Percentiles rank a stretch among this genome's conserved stretches.
phyloP scores from a whole-genome alignment of 2,113 vertebrate species.

The Oenanthe melanoleuca region DNA sequence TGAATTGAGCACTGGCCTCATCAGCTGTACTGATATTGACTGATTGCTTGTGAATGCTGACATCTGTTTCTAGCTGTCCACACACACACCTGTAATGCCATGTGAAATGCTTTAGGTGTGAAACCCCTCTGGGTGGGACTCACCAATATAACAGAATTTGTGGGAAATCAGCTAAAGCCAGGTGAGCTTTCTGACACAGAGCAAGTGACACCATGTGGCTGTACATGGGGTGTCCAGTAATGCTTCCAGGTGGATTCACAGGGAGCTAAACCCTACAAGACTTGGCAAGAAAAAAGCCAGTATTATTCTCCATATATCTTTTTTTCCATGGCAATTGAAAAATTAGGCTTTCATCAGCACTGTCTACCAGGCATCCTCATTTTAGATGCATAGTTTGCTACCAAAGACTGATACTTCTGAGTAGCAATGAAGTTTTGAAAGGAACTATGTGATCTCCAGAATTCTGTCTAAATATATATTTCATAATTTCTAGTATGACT shows the following conservation, averaged over 20 bases:
- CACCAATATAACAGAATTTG: background rate
- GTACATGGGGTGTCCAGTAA: background rate
- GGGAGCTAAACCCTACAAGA: background rate
- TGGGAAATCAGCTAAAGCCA: background rate
- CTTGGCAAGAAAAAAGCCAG: background rate
- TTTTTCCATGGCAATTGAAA: background rate
- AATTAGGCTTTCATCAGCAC: background rate
- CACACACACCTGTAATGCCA: background rate
- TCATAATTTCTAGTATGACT: background rate
- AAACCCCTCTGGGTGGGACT: background rate
- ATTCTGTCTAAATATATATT: background rate
- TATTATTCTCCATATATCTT: background rate
- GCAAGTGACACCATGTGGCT: fast-evolving
- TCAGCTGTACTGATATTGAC: background rate
- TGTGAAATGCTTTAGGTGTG: background rate
- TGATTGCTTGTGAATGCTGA: background rate
- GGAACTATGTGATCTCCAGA: fast-evolving
- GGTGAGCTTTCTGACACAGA: background rate
- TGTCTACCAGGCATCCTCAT: background rate
- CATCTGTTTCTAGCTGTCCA: background rate
- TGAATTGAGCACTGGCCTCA: background rate
- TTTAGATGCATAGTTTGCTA: background rate
- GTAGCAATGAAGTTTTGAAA: background rate
- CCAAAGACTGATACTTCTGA: background rate
- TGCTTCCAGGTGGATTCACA: background rate